Base-by-base conservation (phyloP, 1,140 invertebrate species). In the Heliconius eleuchia region DNA sequence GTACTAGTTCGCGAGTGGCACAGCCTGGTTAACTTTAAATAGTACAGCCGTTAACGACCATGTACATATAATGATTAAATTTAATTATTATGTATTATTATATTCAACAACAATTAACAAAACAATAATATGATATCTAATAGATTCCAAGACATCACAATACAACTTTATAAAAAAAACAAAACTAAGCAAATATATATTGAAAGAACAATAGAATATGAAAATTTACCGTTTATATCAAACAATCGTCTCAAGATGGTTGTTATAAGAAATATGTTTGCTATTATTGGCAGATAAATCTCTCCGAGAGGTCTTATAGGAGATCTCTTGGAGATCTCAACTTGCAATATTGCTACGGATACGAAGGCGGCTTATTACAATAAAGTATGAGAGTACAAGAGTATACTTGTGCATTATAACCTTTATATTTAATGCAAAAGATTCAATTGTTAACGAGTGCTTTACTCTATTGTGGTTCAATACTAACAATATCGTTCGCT, bases 211-310 rank as follows among this genome's bases (percentile, higher is more conserved):
- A 79, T 71, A 37, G 46, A 46, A 34, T 57, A 73, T 70, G 73
- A 66, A 71, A 57, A 73, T 79, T 77, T 78, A 71, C 37, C 57
- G 46, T 82, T 80, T 77, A 74, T 81, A 78, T 46, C 70, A 81
- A 83, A 84, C 82, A 86, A 85, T 74, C 81, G 84, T 87, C 83
- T 87, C 82, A 84, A 89, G 85, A 83, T 82, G 79, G 74, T 82
- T 82, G 85, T 80, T 84, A 81, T 79, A 72, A 82, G 75, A 76
- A 85, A 78, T 83, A 85, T 80, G 87, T 86, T 90, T 86, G 85
- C 83, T 83, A 82, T 86, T 84, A 88, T 89, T 90, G 84, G 86
- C 74, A 84, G 87, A 87, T 91, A 84, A 89, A 85, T 82, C 84
- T 81, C 73, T 83, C 87, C 82, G 82, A 91, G 89, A 83, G 89